Base-by-base conservation (phyloP, 1,140 invertebrate genomes). In the Nylanderia fulva region DNA sequence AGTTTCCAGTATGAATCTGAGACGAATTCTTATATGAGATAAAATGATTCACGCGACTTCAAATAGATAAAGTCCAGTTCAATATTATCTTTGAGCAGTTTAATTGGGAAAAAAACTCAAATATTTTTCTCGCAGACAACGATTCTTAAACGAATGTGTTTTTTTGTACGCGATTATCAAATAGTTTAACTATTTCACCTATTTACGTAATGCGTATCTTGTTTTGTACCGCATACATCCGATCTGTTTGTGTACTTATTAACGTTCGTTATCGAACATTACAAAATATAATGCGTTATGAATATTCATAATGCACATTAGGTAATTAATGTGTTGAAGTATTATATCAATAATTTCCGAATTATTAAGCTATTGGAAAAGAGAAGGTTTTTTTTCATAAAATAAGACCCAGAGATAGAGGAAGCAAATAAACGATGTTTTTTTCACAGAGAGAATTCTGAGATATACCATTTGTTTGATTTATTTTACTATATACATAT, bases 121-220 rank as follows among this genome's bases (percentile, higher is more conserved):
- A 54, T 68, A 54, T 71, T 80, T 71, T 6, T 39, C 8, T 58
- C 18, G 36, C 13, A 58, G 66, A 82, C 42, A 71, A 82, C 66
- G 33, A 29, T 39, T 68, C 13, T 8, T 0, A 39, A 45, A 79
- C n/a, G 13, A 69, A 13, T 33, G 18, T 60, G n/a, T n/a, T n/a
- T n/a, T 58, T 24, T 11, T 27, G 9, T 42, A 21, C n/a, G 8
- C 9, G 13, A 71, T 56, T 21, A 42, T 7, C 18, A 33, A 71
- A 29, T 66, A 36, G 13, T n/a, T 24, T 68, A 68, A 18, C 29
- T 11, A 27, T 63, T 79, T 79, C 64, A 79, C 9, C 61, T 45
- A 56, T 79, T 79, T 79, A 27, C 45, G 13, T 68, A 54, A 79
- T 68, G 18, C 45, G 29, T 42, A 9, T 68, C 33, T 68, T 68